Base-by-base conservation (phyloP, 2,113 vertebrate genomes). In the Cichladusa arquata region DNA sequence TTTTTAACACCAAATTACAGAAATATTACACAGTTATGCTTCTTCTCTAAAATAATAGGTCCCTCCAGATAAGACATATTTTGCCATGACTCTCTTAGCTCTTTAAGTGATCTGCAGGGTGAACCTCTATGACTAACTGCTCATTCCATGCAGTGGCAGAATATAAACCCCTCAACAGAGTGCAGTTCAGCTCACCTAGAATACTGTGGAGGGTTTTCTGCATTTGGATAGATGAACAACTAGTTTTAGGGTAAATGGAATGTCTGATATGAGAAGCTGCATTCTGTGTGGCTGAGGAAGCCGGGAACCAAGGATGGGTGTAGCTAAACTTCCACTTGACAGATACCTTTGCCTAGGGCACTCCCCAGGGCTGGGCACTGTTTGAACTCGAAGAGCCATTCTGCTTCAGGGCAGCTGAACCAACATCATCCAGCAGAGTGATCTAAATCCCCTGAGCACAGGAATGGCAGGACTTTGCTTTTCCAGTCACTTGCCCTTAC, bases 121-220 rank as follows among this genome's bases (percentile, higher is more conserved):
- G 51, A 72, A 82, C 12, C 6, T 82, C 34, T 36, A 1, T 76
- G 34, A 15, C 9, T 79, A 71, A 14, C 12, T 48, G 4, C 17
- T 62, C 19, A 29, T 67, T 23, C 2, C 0, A 25, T 12, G 69
- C 40, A 34, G 51, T 22, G 34, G 44, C 54, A 91, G 36, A 83
- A 77, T 17, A 4, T 4, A 60, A 82, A 47, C 8, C 3, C 29
- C 71, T 28, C 8, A 3, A 20, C 18, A 45, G 69, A 79, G 5
- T 28, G 1, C 10, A 42, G 15, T 28, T 73, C 53, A 74, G 17
- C 19, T 40, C 48, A 40, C 6, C 14, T 57, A 26, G 22, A 69
- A 29, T 25, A 51, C 8, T 62, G 40, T 8, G 8, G 14, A 22
- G 36, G 3, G 3, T 1, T 50, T 66, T 36, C 42, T 14, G 0